Evolutionary conservation across 2,113 vertebrate genomes (phyloP), one percentile per base, ranked within the genome.

Genomic region (Tonatia bakeri): DNA sequence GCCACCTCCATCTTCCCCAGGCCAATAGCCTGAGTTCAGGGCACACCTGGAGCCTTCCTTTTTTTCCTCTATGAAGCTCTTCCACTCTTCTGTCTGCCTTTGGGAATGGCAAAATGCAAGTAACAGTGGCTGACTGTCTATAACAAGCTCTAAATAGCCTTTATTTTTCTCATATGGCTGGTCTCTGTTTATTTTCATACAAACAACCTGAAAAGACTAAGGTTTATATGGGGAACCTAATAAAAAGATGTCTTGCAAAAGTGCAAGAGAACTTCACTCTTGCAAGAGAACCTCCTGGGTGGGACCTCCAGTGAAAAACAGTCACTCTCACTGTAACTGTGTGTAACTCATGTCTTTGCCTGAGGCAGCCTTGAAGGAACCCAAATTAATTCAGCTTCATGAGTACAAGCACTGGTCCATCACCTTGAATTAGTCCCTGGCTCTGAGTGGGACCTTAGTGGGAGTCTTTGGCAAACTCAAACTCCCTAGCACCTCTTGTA

Each of bases 121-220:
- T 17, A 67, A 76, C 13, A 8, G 22, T n/a, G 50, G 33, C 94
- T 38, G 28, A 28, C 45, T 20, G 79, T 33, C 43, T 64, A 26
- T 4, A 50, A 50, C 47, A 87, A 87, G 40, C 36, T 47, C 76
- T 82, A 38, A 61, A n/a, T 75, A 56, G 61, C 47, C 76, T 73
- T 54, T 52, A 24, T 52, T 76, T 81, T 87, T 70, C 82, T 85
- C n/a, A 4, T 70, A 15, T 56, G 28, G 26, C 15, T 20, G 7
- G 15, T 43, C n/a, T 91, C 77, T 56, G 45, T 79, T 72, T 85
- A 43, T 85, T 94, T 81, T 12, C 50, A 94, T 7, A 61, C 45
- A 84, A 70, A 76, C 24, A 70, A 15, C 24, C 64, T 65, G 47
- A 45, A 79, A 90, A 7, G 13, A 22, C 52, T 52, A 59, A 93